Percentiles rank a stretch among this genome's conserved stretches.
Evolutionary conservation across 2,113 vertebrate species (phyloP).

Genomic region (Chionis minor): DNA sequence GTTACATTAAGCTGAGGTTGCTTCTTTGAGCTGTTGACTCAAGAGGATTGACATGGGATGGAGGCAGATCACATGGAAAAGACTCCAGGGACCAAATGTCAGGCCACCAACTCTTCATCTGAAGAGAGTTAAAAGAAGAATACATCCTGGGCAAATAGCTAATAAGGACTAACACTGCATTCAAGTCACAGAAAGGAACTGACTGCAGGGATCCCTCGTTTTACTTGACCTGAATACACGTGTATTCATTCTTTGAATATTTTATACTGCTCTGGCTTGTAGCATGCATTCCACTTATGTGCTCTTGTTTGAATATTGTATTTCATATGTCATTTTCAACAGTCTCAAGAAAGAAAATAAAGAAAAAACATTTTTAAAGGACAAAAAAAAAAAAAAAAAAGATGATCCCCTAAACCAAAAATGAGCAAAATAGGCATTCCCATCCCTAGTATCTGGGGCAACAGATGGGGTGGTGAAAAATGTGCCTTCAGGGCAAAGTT

Average conservation of each 20-base stretch:
- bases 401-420: neutral
- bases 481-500: neutral
- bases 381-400: neutral
- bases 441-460: neutral
- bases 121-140: neutral
- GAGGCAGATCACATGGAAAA: neutral
- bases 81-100: neutral
- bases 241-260: constrained; percentile 24
- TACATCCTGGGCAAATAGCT: neutral
- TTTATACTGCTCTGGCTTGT: constrained; percentile 14
- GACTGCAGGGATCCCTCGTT: neutral
- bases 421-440: neutral
- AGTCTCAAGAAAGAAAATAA: neutral
- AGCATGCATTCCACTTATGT: neutral
- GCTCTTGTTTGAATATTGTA: neutral
- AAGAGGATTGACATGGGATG: neutral
- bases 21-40: neutral
- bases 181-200: neutral
- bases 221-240: neutral
- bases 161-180: neutral
- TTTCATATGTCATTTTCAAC: neutral
- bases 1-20: neutral
- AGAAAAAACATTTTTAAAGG: neutral
- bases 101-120: neutral
- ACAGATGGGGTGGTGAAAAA: constrained; percentile 3